Evolutionary conservation across 2,888 invertebrate species (phyloP), one percentile per base, ranked within the genome.

Genomic region (Ctena decussata): DNA sequence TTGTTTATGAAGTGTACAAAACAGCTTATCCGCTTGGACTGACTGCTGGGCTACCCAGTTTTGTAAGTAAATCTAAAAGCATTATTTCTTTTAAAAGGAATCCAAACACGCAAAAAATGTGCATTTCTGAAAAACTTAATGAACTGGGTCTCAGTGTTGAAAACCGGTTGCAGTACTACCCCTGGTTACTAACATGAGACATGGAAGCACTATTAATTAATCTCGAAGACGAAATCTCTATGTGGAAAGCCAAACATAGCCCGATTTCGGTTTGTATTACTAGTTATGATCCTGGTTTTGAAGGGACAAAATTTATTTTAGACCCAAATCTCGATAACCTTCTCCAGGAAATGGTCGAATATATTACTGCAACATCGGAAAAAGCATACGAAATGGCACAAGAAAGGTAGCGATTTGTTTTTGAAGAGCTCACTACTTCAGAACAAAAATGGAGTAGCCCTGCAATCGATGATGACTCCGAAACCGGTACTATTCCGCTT

Each of bases 121-220:
- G 80, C 11, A 65, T 87, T 6, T 84, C 82, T 60, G 84, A 87
- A 18, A 11, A 74, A 27, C n/a, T 84, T 15, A 70, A 76, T 53
- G 65, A 76, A 49, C 39, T 57, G 24, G 83, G 65, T n/a, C 46
- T 80, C 18, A 12, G 41, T 41, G 41, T 41, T 15, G 18, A 41
- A 77, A 8, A 37, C 57, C 5, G 27, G 3, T n/a, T 44, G 69
- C 6, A 39, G 72, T 12, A 49, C 41, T 82, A 46, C 44, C 72
- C 79, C 0, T 82, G 77, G 77, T 82, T 85, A 44, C 30, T 77
- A 0, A 79, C 79, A 5, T 85, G 44, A n/a, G 80, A 85, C 37
- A 69, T 82, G 65, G 75, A 80, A 37, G 44, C 65, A 21, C 30
- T 81, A 30, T 41, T 41, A 35, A 37, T 65, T 15, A 41, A 41